phyloP scores from a whole-genome alignment of 2,888 invertebrate species.

The Calliphora vomitoria region DNA sequence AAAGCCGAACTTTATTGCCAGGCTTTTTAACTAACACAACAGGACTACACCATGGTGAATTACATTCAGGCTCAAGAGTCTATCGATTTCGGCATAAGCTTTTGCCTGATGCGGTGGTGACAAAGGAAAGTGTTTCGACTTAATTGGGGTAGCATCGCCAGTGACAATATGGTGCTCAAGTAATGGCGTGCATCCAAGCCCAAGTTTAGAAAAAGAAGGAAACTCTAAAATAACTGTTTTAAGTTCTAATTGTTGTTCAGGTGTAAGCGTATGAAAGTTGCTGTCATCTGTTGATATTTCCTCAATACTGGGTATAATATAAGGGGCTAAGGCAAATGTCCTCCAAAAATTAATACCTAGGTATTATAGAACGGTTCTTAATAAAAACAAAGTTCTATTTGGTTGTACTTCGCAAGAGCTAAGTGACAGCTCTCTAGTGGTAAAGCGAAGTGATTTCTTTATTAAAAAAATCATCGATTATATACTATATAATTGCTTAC shows the following conservation, averaged over 20 bases:
- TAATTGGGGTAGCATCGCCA: constrained; percentile 46
- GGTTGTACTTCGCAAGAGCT: too few species aligned
- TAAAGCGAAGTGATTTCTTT: too few species aligned
- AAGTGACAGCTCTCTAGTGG: too few species aligned
- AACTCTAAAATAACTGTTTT: constrained; percentile 14
- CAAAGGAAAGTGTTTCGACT: constrained; percentile 35
- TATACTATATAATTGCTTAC: too few species aligned
- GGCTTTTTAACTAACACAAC: constrained; percentile 16
- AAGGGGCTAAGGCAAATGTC: constrained; percentile 31
- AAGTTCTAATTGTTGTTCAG: constrained; percentile 34
- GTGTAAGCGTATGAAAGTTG: constrained; percentile 20
- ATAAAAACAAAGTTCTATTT: too few species aligned
- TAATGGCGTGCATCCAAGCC: constrained; percentile 23
- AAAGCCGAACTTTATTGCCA: constrained; percentile 48
- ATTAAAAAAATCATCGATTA: too few species aligned
- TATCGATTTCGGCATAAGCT: constrained; percentile 62
- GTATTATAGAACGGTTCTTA: too few species aligned
- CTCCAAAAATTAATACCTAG: constrained; percentile 37
- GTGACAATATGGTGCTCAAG: constrained; percentile 45
- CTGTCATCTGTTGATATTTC: not conserved
- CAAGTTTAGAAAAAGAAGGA: constrained; percentile 31
- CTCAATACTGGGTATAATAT: constrained; percentile 27
- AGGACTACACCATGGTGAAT: constrained; percentile 50
- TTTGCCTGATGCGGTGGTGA: constrained; percentile 41
- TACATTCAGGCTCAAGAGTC: constrained; percentile 55